Base-by-base conservation (phyloP, 1,140 invertebrate genomes). In the Leptopilina boulardi region DNA sequence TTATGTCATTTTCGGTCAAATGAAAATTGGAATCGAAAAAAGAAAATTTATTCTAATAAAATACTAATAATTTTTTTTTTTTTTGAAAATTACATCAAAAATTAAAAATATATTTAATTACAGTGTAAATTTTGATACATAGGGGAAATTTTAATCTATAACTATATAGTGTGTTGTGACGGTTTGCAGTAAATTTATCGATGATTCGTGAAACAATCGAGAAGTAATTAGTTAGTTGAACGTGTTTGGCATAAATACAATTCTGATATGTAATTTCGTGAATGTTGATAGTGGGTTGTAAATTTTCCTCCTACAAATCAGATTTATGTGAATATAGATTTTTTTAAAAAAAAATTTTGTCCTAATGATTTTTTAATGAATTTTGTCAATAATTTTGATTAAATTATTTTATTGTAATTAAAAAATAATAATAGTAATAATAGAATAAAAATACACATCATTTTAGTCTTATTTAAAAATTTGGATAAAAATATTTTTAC, bases 151-250 rank as follows among this genome's bases (percentile, higher is more conserved):
- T 18, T 51, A 51, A 51, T n/a, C 5, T 6, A 51, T 18, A 8
- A 8, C 15, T 51, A 18, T 51, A 51, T n/a, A n/a, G n/a, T n/a
- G n/a, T n/a, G n/a, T n/a, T n/a, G 15, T 51, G 15, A 51, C 15
- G 15, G 47, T 51, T 42, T 51, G 9, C 34, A 18, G 47, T 18
- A 5, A 51, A 51, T 51, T 18, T 51, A 51, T 18, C 47, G 15
- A 18, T 51, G 15, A 44, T 44, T 44, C 47, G 47, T 51, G 47
- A 51, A 51, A 51, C 47, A 51, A 51, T 51, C 47, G 47, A 51
- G 47, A 51, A 51, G 47, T 51, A 51, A 51, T 51, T 51, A 51
- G 47, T 51, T n/a, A 51, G 34, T 18, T 51, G n/a, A n/a, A 51
- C 47, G n/a, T 51, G 47, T 51, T 51, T 51, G n/a, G 8, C 47